A percentile compares a stretch with the other conserved stretches of the same genome.
Conservation (phyloP, 2,888 invertebrate genomes). For the Heliconius ismenius region DNA sequence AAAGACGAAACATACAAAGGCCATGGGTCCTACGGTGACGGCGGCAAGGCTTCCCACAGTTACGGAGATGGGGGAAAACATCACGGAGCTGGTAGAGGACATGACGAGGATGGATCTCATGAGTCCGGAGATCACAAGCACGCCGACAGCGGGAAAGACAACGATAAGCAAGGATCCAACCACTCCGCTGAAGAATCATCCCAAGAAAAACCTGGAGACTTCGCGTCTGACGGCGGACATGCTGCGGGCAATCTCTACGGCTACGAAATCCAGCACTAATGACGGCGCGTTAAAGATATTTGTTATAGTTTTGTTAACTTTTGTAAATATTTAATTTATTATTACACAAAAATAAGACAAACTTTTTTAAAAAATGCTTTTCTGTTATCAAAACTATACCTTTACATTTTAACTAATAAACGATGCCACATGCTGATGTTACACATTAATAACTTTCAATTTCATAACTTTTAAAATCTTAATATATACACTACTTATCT, state of each 20-base stretch:
- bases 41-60: conserved; percentile 82
- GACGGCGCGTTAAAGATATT: conserved; percentile 50
- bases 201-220: conserved; percentile 75
- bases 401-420: conserved; percentile 2
- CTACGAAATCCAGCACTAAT: conserved; percentile 69
- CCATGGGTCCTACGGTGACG: conserved; percentile 83
- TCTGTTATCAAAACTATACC: conserved; percentile 26
- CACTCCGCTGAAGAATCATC: conserved; percentile 77
- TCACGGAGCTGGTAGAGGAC: conserved; percentile 70
- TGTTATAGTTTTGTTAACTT: conserved; percentile 70
- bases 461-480: background rate
- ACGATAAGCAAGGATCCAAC: conserved; percentile 62
- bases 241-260: conserved; percentile 71
- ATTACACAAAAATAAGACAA: conserved; percentile 66
- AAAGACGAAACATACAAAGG: conserved; percentile 85
- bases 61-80: conserved; percentile 79
- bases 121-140: conserved; percentile 61
- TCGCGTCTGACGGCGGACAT: conserved; percentile 63
- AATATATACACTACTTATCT: no score
- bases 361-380: conserved; percentile 33
- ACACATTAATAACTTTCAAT: conserved; percentile 9
- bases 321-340: conserved; percentile 69
- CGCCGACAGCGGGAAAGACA: conserved; percentile 62
- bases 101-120: conserved; percentile 52
- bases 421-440: background rate